These are phyloP conservation scores for Philereme vetulata DNA, from an alignment of 2,888 invertebrate species.

Conservation along the genomic window DNA sequence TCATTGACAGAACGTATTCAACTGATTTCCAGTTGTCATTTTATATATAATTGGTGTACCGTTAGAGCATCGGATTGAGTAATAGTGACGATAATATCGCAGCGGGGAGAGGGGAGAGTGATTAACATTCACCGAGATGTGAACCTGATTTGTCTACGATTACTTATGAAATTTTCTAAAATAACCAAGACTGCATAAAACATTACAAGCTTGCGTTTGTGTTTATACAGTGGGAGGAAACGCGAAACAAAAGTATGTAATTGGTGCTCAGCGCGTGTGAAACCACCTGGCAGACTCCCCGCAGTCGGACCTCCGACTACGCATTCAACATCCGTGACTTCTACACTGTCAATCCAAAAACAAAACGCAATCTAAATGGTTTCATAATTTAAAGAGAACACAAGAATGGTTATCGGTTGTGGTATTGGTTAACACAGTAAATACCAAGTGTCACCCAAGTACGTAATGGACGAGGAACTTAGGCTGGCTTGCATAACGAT, in stretches of 20 bases:
- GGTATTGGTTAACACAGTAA: no score
- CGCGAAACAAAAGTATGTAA: slow-evolving; percentile 24
- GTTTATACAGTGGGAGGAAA: slow-evolving; percentile 22
- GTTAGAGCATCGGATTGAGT: slow-evolving; percentile 59
- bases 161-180: slow-evolving; percentile 8
- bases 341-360: slow-evolving; percentile 14
- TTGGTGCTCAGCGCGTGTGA: slow-evolving; percentile 60
- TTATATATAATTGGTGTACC: slow-evolving; percentile 60
- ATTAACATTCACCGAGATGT: slow-evolving; percentile 60
- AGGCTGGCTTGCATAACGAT: no score
- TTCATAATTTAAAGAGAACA: no score
- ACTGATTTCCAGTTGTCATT: slow-evolving; percentile 62
- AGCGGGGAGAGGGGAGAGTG: slow-evolving; percentile 51
- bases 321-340: slow-evolving; percentile 23
- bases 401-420: no score
- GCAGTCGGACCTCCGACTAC: slow-evolving; percentile 52
- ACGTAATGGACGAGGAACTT: no score
- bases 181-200: no score
- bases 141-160: slow-evolving; percentile 11
- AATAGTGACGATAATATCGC: slow-evolving; percentile 66
- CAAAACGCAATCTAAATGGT: not conserved
- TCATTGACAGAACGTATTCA: slow-evolving; percentile 63
- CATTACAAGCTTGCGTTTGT: not conserved
- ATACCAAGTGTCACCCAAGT: no score
- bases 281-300: slow-evolving; percentile 67